A percentile compares a stretch with the other conserved stretches of the same genome.
Evolutionary conservation across 2,888 invertebrate species (phyloP).

Genomic region (Patella pellucida): DNA sequence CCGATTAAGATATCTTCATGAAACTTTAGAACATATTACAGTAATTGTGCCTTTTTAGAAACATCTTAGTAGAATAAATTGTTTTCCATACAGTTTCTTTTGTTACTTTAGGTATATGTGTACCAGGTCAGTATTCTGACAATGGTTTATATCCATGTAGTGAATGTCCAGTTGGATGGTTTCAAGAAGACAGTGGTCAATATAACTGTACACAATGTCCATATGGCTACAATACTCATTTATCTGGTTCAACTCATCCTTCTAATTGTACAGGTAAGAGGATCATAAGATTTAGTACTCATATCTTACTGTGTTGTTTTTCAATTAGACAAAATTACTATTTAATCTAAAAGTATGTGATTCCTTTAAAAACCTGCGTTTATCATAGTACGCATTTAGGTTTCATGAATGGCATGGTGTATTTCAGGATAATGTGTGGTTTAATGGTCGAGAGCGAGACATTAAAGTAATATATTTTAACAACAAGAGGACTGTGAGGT

Average conservation of each 20-base stretch:
- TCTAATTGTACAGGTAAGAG: slow-evolving; percentile 30
- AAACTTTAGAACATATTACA: too few species aligned
- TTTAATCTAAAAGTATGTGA: too few species aligned
- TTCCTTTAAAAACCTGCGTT: too few species aligned
- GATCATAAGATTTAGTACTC: neutral
- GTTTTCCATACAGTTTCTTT: neutral
- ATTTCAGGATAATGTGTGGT: too few species aligned
- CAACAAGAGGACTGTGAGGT: too few species aligned
- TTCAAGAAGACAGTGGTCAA: slow-evolving; percentile 23
- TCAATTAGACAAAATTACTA: neutral
- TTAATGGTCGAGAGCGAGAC: too few species aligned
- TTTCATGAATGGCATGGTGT: too few species aligned
- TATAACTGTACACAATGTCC: slow-evolving; percentile 30
- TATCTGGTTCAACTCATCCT: slow-evolving; percentile 20
- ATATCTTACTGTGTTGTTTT: neutral
- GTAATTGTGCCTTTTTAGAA: too few species aligned
- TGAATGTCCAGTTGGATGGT: slow-evolving; percentile 32
- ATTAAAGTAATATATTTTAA: too few species aligned
- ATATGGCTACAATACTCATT: slow-evolving; percentile 24
- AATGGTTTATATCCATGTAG: slow-evolving; percentile 37
- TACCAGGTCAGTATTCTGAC: slow-evolving; percentile 33
- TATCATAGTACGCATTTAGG: too few species aligned
- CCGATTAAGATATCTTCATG: too few species aligned
- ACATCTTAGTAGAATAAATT: too few species aligned
- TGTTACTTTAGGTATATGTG: slow-evolving; percentile 38